Base-by-base conservation (phyloP, 2,888 invertebrate genomes). In the Leptopilina drosophilae region DNA sequence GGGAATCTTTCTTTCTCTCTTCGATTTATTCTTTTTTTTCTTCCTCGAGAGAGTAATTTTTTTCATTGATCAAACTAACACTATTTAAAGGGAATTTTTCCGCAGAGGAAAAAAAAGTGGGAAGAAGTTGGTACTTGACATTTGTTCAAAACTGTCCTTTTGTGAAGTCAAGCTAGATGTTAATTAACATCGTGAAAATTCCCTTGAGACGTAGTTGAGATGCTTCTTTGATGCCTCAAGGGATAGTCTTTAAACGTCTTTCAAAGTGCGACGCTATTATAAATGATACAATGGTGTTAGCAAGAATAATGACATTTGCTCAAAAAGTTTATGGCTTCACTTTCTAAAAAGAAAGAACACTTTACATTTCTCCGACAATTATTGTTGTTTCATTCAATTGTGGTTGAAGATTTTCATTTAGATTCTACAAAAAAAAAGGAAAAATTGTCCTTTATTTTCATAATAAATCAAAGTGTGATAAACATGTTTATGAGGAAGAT, bases 171-270 rank as follows among this genome's bases (percentile, higher is more conserved):
- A 69, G 53, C 53, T 53, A 56, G 73, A 73, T 14, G 73, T 40
- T 73, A 73, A 73, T 73, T 56, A 73, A 73, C 73, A 73, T 73
- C 56, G 56, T 40, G 56, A 53, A 33, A 56, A 56, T 73, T 73
- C 73, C 53, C 73, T 40, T 9, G 56, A n/a, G 73, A 53, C 26
- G 73, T 73, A 73, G 56, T 73, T 56, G 73, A 73, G 73, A 73
- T 73, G 73, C 73, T 73, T 73, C 73, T 73, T 73, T 73, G 53
- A 56, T n/a, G 73, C 73, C 49, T 73, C 73, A n/a, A 56, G 73
- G 73, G 73, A 73, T 33, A 20, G 53, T 33, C 53, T 40, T 73
- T 67, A 67, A 20, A n/a, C 73, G 73, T 73, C 73, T 73, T 73
- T n/a, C 9, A 73, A 73, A 73, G 53, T 73, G 49, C 53, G 33